Percentiles rank a stretch among this genome's conserved stretches.
Evolutionary conservation across 2,797 vertebrate species (phyloP).

Genomic region (Anguilla obscura): DNA sequence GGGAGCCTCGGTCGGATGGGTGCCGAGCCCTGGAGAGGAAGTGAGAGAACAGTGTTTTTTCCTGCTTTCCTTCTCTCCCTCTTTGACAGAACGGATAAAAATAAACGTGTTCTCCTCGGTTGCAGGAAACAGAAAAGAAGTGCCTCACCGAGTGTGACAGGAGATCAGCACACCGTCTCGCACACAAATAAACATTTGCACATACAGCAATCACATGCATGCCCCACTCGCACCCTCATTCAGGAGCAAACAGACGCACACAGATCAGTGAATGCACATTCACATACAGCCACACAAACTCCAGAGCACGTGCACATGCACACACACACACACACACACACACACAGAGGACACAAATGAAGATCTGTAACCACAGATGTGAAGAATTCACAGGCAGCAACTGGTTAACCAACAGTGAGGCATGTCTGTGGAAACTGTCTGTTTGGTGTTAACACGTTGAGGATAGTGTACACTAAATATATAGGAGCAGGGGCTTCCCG

Average conservation of each 20-base stretch:
- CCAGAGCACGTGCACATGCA: background rate
- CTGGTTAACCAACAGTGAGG: background rate
- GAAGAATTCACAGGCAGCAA: background rate
- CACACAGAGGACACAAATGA: background rate
- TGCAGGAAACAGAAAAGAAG: background rate
- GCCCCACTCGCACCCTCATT: slow-evolving; percentile 44
- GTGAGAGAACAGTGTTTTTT: background rate
- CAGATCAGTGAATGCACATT: background rate
- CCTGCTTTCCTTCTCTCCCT: background rate
- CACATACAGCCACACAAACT: background rate
- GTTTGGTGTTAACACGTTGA: background rate
- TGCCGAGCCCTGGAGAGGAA: background rate
- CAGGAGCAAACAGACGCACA: slow-evolving; percentile 29
- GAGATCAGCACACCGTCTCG: background rate
- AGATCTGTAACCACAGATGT: background rate
- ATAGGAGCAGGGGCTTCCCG: background rate
- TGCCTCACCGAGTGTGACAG: background rate
- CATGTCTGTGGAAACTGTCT: background rate
- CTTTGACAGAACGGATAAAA: background rate
- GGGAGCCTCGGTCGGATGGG: background rate
- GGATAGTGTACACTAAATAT: background rate
- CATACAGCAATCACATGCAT: slow-evolving; percentile 17
- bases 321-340: background rate
- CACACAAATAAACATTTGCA: background rate
- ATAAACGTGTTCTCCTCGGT: background rate